A percentile compares a stretch with the other conserved stretches of the same genome.
Evolutionary conservation across 1,140 invertebrate species (phyloP).

Genomic region (Dendroctonus ponderosae): DNA sequence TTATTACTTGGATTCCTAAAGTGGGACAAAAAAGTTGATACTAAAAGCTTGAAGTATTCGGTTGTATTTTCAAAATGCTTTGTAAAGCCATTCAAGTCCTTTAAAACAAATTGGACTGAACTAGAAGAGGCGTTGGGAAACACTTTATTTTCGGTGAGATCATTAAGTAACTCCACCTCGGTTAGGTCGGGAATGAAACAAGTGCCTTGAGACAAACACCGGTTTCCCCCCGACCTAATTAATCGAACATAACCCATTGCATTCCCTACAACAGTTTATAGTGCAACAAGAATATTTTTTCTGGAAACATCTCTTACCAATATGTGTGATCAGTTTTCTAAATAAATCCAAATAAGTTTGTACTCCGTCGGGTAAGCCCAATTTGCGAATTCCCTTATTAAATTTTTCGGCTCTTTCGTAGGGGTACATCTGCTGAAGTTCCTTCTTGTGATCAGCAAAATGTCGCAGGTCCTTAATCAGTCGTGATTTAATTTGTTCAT

Average conservation of each 20-base stretch:
- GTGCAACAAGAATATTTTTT: slow-evolving; percentile 3
- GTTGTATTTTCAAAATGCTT: slow-evolving; percentile 90
- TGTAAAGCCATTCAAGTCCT: slow-evolving; percentile 74
- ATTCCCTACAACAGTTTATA: slow-evolving; percentile 64
- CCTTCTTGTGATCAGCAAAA: slow-evolving; percentile 61
- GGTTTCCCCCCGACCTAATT: slow-evolving; percentile 89
- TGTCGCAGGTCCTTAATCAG: slow-evolving; percentile 86
- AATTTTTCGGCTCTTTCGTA: slow-evolving; percentile 95
- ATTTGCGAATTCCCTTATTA: slow-evolving; percentile 85
- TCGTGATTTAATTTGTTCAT: slow-evolving; percentile 97
- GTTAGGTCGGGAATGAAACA: slow-evolving; percentile 87
- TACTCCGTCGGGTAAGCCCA: slow-evolving; percentile 82
- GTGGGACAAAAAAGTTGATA: slow-evolving; percentile 89
- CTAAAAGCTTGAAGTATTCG: slow-evolving; percentile 92
- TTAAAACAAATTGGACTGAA: slow-evolving; percentile 72
- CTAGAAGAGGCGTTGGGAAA: slow-evolving; percentile 65
- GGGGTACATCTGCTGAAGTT: slow-evolving; percentile 64
- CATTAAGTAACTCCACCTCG: slow-evolving; percentile 54
- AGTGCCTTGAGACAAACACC: slow-evolving; percentile 88
- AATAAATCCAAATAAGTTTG: slow-evolving; percentile 91
- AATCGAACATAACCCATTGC: slow-evolving; percentile 95
- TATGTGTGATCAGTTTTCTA: slow-evolving; percentile 86
- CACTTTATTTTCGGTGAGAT: slow-evolving; percentile 65
- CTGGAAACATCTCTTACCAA: slow-evolving; percentile 58
- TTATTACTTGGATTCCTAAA: slow-evolving; percentile 84